Conservation (phyloP, 2,113 vertebrate genomes). For the Felis catus region F.catus_Fca126_mat1.0 CM031421.1:94249501-94250000, state of each 20-base stretch:
- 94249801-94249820: background rate
- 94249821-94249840: background rate
- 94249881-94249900: accelerated
- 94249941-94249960: background rate
- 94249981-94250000: background rate
- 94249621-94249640: background rate
- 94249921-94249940: background rate
- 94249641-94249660: background rate
- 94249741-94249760: background rate
- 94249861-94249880: background rate
- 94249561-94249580: background rate
- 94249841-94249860: background rate
- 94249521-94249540: background rate
- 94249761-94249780: background rate
- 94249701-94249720: background rate
- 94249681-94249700: background rate
- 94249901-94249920: background rate
- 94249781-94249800: background rate
- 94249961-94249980: background rate
- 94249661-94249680: constrained; percentile 27
- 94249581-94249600: background rate
- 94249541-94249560: background rate
- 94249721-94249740: constrained; percentile 21
- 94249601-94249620: background rate
- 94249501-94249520: background rate